Conservation (phyloP, 2,888 invertebrate species). For the Oxyscelio sp. region DNA sequence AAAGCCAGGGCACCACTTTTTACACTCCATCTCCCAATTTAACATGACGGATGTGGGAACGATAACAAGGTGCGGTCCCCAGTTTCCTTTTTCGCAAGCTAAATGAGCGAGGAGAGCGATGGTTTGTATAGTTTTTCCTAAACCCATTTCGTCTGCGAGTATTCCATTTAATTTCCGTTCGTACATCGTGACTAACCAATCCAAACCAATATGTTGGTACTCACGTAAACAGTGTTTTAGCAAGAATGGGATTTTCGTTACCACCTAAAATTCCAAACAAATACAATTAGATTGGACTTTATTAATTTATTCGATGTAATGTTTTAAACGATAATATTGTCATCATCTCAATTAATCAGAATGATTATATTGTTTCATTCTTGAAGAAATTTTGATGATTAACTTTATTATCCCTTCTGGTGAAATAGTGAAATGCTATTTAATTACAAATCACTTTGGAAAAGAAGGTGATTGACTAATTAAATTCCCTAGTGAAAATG, state of each 20-base stretch:
- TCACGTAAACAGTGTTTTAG: constrained; percentile 96
- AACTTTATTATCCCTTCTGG: constrained; percentile 84
- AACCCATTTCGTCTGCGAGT: constrained; percentile 98
- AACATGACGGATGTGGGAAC: constrained; percentile 99
- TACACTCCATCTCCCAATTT: constrained; percentile 99
- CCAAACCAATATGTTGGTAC: constrained; percentile 98
- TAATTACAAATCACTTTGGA: constrained; percentile 83
- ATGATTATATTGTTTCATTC: constrained; percentile 56
- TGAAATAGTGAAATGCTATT: constrained; percentile 83
- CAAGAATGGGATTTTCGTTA: constrained; percentile 97
- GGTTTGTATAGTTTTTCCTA: constrained; percentile 99
- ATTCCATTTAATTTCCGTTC: constrained; percentile 98
- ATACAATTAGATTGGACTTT: not conserved
- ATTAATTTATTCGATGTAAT: not conserved
- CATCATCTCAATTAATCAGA: constrained; percentile 52
- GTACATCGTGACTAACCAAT: constrained; percentile 99
- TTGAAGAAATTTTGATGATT: constrained; percentile 26
- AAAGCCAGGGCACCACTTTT: constrained; percentile 99
- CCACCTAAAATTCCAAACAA: constrained; percentile 90
- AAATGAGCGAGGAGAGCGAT: constrained; percentile 97
- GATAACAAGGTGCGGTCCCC: constrained; percentile 99
- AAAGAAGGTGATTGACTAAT: no score
- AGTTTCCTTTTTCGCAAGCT: constrained; percentile 96
- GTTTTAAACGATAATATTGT: constrained; percentile 63
- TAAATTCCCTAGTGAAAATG: no score